A percentile compares a stretch with the other conserved stretches of the same genome.
Conservation (phyloP, 2,797 vertebrate genomes). For the Atherinosoma microstoma region DNA sequence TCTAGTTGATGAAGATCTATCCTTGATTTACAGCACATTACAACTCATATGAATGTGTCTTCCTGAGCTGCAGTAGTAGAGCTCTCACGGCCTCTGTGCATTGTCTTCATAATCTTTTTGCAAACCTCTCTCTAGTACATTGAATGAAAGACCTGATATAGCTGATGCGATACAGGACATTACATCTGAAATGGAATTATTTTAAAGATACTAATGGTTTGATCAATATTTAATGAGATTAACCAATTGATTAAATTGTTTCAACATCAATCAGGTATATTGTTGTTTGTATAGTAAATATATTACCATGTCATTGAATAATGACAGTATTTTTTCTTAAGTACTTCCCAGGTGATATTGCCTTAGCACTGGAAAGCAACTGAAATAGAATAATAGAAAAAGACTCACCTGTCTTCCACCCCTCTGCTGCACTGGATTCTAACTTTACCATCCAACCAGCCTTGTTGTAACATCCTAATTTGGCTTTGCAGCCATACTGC, state of each 20-base stretch:
- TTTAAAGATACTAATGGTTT: neutral
- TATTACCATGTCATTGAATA: neutral
- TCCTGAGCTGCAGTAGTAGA: neutral
- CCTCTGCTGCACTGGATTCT: conserved; percentile 37
- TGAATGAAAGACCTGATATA: neutral
- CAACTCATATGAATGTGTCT: neutral
- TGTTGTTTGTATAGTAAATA: neutral
- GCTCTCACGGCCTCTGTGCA: neutral
- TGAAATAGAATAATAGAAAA: conserved; percentile 55
- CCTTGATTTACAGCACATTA: neutral
- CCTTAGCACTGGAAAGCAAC: conserved; percentile 9
- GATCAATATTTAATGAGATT: neutral
- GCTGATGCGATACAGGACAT: neutral
- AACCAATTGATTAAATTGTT: too few species aligned
- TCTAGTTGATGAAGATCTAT: neutral
- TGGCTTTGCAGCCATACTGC: conserved; percentile 56
- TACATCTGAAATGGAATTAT: neutral
- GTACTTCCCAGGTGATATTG: neutral
- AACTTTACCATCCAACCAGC: conserved; percentile 43
- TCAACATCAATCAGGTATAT: too few species aligned
- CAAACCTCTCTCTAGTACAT: neutral
- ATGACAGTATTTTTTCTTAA: neutral
- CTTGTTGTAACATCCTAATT: conserved; percentile 67
- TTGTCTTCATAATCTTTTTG: conserved; percentile 13
- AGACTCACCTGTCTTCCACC: conserved; percentile 56